A percentile compares a stretch with the other conserved stretches of the same genome.
Conservation (phyloP, 2,113 vertebrate species). For the Zosterops hypoxanthus region DNA sequence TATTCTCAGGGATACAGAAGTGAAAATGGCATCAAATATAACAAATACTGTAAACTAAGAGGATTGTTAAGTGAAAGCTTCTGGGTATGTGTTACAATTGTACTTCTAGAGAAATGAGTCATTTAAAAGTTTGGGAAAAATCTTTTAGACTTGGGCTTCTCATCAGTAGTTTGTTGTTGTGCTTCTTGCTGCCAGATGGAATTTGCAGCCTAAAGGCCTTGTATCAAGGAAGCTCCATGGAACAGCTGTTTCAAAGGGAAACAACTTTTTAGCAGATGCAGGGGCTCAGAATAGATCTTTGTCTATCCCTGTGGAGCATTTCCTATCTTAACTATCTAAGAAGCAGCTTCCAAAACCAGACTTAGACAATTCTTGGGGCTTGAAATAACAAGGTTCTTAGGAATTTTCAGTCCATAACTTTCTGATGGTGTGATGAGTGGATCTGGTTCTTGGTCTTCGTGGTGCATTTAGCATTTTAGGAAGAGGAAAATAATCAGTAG, state of each 20-base stretch:
- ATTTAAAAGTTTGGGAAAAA: background rate
- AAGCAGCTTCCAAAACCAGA: conserved; percentile 13
- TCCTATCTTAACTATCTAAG: background rate
- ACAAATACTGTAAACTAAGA: background rate
- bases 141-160: background rate
- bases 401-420: background rate
- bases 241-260: conserved; percentile 34
- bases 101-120: background rate
- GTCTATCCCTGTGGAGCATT: background rate
- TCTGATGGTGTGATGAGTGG: background rate
- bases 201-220: conserved; percentile 19
- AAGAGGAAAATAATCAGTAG: background rate
- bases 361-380: background rate
- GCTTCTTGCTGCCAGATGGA: conserved; percentile 8
- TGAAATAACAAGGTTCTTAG: background rate
- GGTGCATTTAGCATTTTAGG: background rate
- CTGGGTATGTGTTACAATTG: background rate
- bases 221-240: background rate
- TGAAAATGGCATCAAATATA: conserved; percentile 11
- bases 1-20: conserved; percentile 11
- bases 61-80: background rate
- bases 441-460: background rate
- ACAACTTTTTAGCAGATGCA: background rate
- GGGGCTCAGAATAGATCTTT: conserved; percentile 31
- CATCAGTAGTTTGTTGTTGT: background rate